Base-by-base conservation (phyloP, 1,140 invertebrate genomes). In the Sinella curviseta region DNA sequence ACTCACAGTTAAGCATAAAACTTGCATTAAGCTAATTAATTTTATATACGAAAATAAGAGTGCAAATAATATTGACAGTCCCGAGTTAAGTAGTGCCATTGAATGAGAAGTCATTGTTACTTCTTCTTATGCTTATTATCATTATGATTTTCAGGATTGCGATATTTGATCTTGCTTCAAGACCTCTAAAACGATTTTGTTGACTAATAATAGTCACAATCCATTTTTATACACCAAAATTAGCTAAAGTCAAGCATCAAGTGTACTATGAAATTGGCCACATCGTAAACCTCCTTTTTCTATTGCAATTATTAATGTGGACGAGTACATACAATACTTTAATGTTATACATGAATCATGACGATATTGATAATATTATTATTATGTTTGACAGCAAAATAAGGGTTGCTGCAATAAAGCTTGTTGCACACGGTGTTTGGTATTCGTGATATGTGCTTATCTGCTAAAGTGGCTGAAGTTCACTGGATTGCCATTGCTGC, bases 161-260 rank as follows among this genome's bases (percentile, higher is more conserved):
- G 57, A 60, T 60, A 60, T 60, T 60, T 60, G 57, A 60, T 60
- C 57, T 60, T 60, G 57, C 57, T 60, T n/a, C 57, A 60, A 60
- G 57, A 60, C 57, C 57, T 26, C 57, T 60, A 60, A 60, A 60
- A 60, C 8, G 20, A 12, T 48, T 48, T 48, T 48, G 39, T 48
- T 48, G 39, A 8, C 20, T 12, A 48, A 12, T 48, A 12, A 12
- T 48, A 48, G 8, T 20, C 39, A 48, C 39, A 48, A 48, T 48
- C 8, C 39, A 48, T 48, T n/a, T n/a, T n/a, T n/a, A n/a, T n/a
- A n/a, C 39, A 48, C 8, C 8, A 20, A 12, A 48, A 48, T 48
- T 48, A 12, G 39, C 39, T 48, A 48, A 48, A 20, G 39, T 48
- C 39, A 12, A 48, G 20, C 39, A 48, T 48, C 39, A 48, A 8